phyloP scores from a whole-genome alignment of 2,113 vertebrate species.

The Urocitellus parryii region DNA sequence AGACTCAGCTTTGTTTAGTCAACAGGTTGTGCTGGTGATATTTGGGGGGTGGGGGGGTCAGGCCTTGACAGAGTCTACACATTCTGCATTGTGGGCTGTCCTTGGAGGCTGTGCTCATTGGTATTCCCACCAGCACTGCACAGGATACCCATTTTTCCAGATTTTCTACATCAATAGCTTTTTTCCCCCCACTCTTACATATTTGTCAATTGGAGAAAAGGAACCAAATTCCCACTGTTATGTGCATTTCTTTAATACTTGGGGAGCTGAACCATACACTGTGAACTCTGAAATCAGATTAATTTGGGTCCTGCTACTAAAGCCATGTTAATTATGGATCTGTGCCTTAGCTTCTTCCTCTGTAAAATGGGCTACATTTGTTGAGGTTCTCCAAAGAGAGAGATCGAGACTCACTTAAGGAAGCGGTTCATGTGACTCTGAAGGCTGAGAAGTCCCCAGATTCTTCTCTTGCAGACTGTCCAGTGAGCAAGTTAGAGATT shows the following conservation, averaged over 20 bases:
- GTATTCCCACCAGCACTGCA: not conserved
- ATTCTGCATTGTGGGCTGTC: not conserved
- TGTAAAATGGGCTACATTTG: not conserved
- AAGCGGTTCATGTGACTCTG: not conserved
- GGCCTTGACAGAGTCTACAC: not conserved
- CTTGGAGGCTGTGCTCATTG: not conserved
- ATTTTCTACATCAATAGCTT: not conserved
- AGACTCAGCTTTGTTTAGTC: not conserved
- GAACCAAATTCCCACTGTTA: not conserved
- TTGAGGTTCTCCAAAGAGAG: not conserved
- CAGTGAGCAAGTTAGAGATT: not conserved
- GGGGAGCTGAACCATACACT: not conserved
- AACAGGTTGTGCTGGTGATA: not conserved
- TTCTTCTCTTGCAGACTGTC: not conserved
- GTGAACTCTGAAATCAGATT: not conserved
- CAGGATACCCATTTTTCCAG: not conserved
- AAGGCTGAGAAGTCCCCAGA: not conserved
- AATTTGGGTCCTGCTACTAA: not conserved
- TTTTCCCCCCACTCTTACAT: not conserved
- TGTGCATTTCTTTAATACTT: not conserved
- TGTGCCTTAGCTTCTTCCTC: not conserved
- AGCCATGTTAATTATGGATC: not conserved
- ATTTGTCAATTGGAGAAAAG: constrained; percentile 1
- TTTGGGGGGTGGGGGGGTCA: not conserved
- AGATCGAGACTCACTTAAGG: not conserved